Evolutionary conservation across 2,113 vertebrate species (phyloP), one percentile per base, ranked within the genome.

Genomic region (Gymnocephalus cernua): DNA sequence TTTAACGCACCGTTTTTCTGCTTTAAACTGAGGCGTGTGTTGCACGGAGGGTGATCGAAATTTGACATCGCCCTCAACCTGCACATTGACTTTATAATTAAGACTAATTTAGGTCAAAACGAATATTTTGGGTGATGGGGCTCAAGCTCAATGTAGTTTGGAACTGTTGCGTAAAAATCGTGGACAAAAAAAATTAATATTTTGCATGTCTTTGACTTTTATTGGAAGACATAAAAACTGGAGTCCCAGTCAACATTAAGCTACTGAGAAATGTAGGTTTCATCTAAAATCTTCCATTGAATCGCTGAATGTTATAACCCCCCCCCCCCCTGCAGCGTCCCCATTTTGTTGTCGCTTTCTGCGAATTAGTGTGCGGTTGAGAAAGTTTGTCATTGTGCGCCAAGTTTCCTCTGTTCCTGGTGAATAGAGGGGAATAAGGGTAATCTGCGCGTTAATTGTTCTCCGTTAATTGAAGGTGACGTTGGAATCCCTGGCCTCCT

Each of bases 391-490:
- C 93, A 93, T 94, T 95, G 93, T 95, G 91, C 90, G 92, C 91
- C 88, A 90, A 84, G 77, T 92, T 89, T 86, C 82, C 88, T 80
- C 13, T 88, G 92, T 93, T 93, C 87, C 79, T 16, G 62, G 29
- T 94, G 91, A 95, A 94, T 93, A 48, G 90, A 83, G 90, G 89
- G 82, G 89, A 94, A 93, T 92, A 93, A 89, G 91, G 94, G 92
- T 93, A 95, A 95, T 94, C 92, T 93, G 94, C 91, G 91, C 89
- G 93, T 95, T 96, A 96, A 97, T 98, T 98, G 96, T 97, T 97
- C 95, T 95, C 73, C 93, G 94, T 96, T 98, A 97, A 98, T 98
- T 97, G 95, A 92, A 96, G 94, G 91, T 96, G 98, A 97, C 96
- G 97, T 96, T 82, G 96, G 97, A 97, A 97, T 98, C 96, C 92